phyloP scores from a whole-genome alignment of 2,797 vertebrate genomes.

The Acrossocheilus fasciatus region DNA sequence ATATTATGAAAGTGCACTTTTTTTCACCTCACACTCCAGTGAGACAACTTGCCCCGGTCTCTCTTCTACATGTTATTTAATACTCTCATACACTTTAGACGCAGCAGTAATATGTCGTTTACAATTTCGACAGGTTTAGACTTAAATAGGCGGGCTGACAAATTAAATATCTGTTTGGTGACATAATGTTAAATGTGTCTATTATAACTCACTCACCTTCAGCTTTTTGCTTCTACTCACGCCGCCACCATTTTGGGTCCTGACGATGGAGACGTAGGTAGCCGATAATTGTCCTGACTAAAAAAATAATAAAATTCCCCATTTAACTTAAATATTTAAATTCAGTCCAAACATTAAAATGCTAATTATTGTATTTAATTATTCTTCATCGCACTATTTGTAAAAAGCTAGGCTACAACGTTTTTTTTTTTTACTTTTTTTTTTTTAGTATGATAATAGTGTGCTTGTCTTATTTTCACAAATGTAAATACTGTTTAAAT shows the following conservation, averaged over 20 bases:
- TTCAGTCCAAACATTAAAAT: background rate
- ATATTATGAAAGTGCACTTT: too few relatives aligned
- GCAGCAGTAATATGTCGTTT: background rate
- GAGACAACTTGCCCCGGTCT: background rate
- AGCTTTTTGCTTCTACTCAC: background rate
- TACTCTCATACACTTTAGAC: background rate
- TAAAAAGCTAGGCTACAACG: background rate
- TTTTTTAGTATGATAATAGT: background rate
- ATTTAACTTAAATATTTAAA: background rate
- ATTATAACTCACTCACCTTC: conserved; percentile 22
- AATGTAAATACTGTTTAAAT: background rate
- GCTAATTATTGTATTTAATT: background rate
- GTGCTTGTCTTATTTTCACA: background rate
- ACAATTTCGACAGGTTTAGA: background rate
- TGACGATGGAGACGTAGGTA: background rate
- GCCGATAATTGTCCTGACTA: background rate
- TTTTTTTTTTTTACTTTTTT: background rate
- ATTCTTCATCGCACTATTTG: background rate
- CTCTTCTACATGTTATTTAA: background rate
- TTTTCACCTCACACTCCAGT: background rate
- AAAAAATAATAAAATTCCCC: background rate
- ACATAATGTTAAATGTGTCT: background rate
- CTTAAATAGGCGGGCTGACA: background rate
- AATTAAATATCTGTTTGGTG: background rate
- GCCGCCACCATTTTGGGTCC: conserved; percentile 30